phyloP scores from a whole-genome alignment of 2,888 invertebrate genomes.

The Temnothorax unifasciatus region DNA sequence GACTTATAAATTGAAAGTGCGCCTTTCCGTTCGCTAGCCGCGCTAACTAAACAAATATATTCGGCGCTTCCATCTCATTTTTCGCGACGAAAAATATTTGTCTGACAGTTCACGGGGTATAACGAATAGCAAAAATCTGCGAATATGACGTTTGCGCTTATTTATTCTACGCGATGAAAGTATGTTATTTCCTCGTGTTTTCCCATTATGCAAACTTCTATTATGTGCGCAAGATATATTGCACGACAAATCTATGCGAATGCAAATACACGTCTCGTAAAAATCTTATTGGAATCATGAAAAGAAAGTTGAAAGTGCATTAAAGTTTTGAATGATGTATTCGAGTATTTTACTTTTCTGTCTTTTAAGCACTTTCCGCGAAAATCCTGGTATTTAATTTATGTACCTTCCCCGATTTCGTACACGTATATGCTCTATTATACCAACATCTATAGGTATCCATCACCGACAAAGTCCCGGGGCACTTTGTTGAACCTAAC shows the following conservation, averaged over 20 bases:
- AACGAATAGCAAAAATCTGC: slow-evolving; percentile 46
- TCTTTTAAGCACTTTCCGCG: background rate
- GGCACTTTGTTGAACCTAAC: slow-evolving; percentile 25
- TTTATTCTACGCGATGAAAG: slow-evolving; percentile 38
- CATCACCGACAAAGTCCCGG: slow-evolving; percentile 43
- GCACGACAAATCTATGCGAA: slow-evolving; percentile 8
- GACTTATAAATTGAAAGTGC: slow-evolving; percentile 21
- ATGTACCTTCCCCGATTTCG: background rate
- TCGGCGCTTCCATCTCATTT: slow-evolving; percentile 25
- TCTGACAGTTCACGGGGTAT: slow-evolving; percentile 11
- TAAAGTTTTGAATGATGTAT: slow-evolving; percentile 9
- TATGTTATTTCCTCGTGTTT: slow-evolving; percentile 35
- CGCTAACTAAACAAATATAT: slow-evolving; percentile 30
- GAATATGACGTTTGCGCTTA: slow-evolving; percentile 44
- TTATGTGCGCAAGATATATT: slow-evolving; percentile 30
- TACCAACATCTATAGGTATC: background rate
- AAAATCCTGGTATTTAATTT: slow-evolving; percentile 10
- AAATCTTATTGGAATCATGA: background rate
- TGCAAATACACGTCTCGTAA: background rate
- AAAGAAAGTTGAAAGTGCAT: slow-evolving; percentile 13
- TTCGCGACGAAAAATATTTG: slow-evolving; percentile 14
- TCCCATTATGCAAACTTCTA: slow-evolving; percentile 45
- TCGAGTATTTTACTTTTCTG: background rate
- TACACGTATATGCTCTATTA: background rate
- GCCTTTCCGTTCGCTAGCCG: no score